Base-by-base conservation (phyloP, 2,113 vertebrate species). In the Hypocryptadius cinnamomeus region DNA sequence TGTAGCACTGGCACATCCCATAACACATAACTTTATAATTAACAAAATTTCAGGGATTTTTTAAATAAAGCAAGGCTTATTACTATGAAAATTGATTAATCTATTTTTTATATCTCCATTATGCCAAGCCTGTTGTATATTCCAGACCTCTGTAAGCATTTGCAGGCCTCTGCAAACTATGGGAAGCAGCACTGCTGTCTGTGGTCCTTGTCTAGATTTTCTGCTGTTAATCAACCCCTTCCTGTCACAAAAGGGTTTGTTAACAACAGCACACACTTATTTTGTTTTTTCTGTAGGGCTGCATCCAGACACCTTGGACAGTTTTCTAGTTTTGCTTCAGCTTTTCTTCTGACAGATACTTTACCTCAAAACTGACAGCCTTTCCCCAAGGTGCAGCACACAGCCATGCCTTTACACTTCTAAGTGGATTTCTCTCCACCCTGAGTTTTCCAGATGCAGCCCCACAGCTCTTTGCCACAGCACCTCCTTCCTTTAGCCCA, bases 301-400 rank as follows among this genome's bases (percentile, higher is more conserved):
- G 39, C 44, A 80, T 68, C 44, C 77, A 86, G 90, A 80, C 82
- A 90, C 35, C 18, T 69, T 72, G 72, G 95, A 96, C 66, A 84
- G 72, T 94, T 84, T 77, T 86, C 53, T 48, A 48, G 69, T 71
- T 96, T 95, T 92, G 77, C 77, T 90, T 90, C 90, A 89, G 77
- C 65, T 80, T 95, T 94, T 64, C n/a, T 70, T 85, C 89, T 89
- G 91, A 93, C 92, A 93, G 80, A 56, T 77, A 30, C 28, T 82
- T 87, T 82, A 65, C 61, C 57, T 96, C 63, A 51, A 64, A 96
- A 72, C 70, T 54, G 92, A 70, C 70, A 94, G 87, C 68, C 59
- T 13, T 76, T 87, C 85, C 87, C 87, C 45, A 31, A 91, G 90
- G 79, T 93, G 66, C 79, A 59, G 37, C 0, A 4, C 59, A 48